These are phyloP conservation scores for Drosophila bocqueti DNA, from an alignment of 1,140 invertebrate species.

Conservation along the genomic window DNA sequence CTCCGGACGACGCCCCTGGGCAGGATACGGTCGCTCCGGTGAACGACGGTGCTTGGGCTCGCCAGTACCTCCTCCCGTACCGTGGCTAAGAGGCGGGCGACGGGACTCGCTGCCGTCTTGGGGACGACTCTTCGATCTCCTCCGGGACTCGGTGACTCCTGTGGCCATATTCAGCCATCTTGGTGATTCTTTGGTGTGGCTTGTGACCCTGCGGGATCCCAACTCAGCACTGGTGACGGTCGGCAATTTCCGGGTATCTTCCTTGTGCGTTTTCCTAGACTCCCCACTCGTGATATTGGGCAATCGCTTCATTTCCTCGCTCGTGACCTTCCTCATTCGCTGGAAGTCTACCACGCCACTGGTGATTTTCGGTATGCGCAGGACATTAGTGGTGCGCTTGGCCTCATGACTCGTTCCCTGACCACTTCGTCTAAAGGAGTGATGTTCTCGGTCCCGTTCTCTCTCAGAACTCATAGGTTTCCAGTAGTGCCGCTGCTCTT, in stretches of 20 bases:
- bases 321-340: background rate
- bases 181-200: conserved; percentile 1
- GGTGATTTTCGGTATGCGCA: conserved; percentile 8
- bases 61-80: background rate
- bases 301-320: conserved; percentile 10
- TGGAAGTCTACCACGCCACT: conserved; percentile 4
- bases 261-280: background rate
- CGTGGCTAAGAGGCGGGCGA: background rate
- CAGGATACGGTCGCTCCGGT: conserved; percentile 3
- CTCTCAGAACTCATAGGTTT: background rate
- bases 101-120: background rate
- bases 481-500: conserved; percentile 8
- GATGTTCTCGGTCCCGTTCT: background rate
- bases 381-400: background rate
- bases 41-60: conserved; percentile 11
- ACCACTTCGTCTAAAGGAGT: background rate
- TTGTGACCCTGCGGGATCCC: conserved; percentile 1
- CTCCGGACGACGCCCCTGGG: conserved; percentile 7
- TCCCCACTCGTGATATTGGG: conserved; percentile 29
- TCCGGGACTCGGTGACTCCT: conserved; percentile 4
- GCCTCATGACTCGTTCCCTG: conserved; percentile 4
- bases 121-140: conserved; percentile 10
- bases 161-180: conserved; percentile 4
- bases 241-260: conserved; percentile 5
- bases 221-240: conserved; percentile 18